Evolutionary conservation across 2,113 vertebrate genomes (phyloP).

Genomic region (Muntiacus reevesi): DNA sequence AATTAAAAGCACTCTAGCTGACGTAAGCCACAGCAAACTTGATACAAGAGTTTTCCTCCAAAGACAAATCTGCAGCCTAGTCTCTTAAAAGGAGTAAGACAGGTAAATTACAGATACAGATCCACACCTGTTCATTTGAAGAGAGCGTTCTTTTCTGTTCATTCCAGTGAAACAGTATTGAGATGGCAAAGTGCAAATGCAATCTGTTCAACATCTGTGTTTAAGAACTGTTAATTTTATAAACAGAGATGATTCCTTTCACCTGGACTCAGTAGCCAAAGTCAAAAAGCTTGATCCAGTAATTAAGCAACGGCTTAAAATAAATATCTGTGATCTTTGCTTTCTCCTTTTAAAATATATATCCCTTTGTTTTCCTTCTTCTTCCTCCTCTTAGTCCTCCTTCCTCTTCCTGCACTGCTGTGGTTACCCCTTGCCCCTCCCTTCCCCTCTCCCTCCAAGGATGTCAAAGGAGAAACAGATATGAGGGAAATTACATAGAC

Average conservation of each 20-base stretch:
- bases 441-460: background rate
- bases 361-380: background rate
- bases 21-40: background rate
- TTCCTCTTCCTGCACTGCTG: background rate
- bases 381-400: background rate
- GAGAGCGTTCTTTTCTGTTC: background rate
- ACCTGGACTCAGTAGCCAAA: background rate
- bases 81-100: background rate
- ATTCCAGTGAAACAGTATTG: background rate
- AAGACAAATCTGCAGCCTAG: background rate
- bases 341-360: background rate
- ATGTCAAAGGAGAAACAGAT: background rate
- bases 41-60: background rate
- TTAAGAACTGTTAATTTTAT: background rate
- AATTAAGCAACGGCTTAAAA: background rate
- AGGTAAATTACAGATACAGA: background rate
- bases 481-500: background rate
- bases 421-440: background rate
- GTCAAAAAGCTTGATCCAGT: background rate
- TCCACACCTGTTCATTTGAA: background rate
- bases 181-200: background rate
- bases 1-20: background rate
- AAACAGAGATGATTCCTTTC: background rate
- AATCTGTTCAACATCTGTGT: background rate
- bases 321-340: background rate